phyloP scores from a whole-genome alignment of 2,797 vertebrate species.

The Pangasius sanitwongsei region DNA sequence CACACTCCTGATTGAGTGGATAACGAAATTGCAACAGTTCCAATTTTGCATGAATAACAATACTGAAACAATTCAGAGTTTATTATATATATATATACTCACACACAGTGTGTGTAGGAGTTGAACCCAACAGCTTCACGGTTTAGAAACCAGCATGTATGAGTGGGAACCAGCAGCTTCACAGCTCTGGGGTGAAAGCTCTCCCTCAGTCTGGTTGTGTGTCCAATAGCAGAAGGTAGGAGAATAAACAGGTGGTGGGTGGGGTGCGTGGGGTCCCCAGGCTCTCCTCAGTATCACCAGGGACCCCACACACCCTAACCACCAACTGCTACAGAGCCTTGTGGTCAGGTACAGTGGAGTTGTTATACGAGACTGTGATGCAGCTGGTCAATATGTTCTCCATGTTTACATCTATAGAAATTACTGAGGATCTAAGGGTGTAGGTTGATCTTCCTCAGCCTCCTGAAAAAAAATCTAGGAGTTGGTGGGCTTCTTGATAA shows the following conservation, averaged over 20 bases:
- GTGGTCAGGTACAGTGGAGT: neutral
- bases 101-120: neutral
- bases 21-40: neutral
- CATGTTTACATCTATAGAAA: neutral
- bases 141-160: neutral
- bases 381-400: neutral
- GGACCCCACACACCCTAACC: neutral
- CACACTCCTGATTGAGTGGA: neutral
- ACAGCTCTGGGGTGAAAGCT: neutral
- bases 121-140: neutral
- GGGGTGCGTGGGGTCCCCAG: neutral
- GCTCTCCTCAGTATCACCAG: neutral
- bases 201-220: neutral
- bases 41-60: neutral
- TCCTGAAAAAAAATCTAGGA: neutral
- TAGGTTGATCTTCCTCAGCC: neutral
- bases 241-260: neutral
- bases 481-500: neutral
- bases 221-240: neutral
- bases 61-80: neutral
- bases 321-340: conserved; percentile 2
- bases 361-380: neutral
- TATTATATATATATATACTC: neutral
- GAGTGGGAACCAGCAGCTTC: neutral
- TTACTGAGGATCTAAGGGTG: neutral